phyloP scores from a whole-genome alignment of 1,140 invertebrate species.

The Pantala flavescens region DNA sequence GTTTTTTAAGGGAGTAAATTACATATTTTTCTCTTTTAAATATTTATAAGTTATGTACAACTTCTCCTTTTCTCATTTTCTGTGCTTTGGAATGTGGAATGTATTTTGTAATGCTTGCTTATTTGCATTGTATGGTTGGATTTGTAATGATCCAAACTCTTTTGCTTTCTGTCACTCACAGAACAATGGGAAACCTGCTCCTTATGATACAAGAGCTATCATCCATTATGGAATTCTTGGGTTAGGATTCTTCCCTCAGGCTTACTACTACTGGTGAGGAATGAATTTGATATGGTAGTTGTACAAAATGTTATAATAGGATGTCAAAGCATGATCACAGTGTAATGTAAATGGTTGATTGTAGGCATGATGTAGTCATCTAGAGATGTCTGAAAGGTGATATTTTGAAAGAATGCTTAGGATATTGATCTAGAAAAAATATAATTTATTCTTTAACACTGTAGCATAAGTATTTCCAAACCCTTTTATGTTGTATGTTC shows the following conservation, averaged over 20 bases:
- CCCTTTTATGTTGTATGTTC: too few relatives aligned
- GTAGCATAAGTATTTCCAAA: too few relatives aligned
- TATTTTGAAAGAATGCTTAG: too few relatives aligned
- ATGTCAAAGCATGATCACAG: not conserved
- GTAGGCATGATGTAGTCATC: too few relatives aligned
- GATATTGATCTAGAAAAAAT: too few relatives aligned
- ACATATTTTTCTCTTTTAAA: too few relatives aligned
- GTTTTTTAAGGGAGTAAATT: too few relatives aligned
- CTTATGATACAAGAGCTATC: constrained; percentile 14
- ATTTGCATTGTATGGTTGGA: not conserved
- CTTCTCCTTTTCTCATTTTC: not conserved
- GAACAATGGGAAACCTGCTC: not conserved
- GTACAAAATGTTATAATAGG: not conserved
- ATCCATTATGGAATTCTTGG: constrained; percentile 14
- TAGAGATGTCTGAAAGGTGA: too few relatives aligned
- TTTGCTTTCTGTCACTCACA: not conserved
- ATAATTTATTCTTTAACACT: too few relatives aligned
- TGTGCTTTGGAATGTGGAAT: constrained; percentile 1
- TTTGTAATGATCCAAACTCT: not conserved
- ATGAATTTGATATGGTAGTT: not conserved
- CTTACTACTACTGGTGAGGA: constrained; percentile 26
- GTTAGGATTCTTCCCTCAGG: constrained; percentile 17
- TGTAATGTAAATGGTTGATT: too few relatives aligned
- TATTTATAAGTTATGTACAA: too few relatives aligned
- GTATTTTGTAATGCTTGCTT: not conserved